Base-by-base conservation (phyloP, 2,888 invertebrate species). In the Cybosia mesomella region DNA sequence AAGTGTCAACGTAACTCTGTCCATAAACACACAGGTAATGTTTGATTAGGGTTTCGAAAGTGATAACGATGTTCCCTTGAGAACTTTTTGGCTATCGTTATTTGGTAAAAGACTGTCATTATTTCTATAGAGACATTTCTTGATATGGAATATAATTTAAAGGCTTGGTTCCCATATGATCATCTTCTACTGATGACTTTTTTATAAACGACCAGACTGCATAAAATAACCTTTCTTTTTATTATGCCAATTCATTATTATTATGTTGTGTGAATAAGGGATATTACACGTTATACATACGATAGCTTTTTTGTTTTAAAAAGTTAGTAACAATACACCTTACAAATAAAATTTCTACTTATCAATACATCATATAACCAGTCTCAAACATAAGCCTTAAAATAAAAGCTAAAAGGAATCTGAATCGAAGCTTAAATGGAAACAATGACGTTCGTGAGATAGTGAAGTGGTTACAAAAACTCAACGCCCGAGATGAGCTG, bases 1-100 rank as follows among this genome's bases (percentile, higher is more conserved):
- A 87, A 89, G 80, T 80, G 83, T 82, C 73, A 78, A 80, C 81
- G 79, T 79, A 75, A 78, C 76, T 76, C 73, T 79, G 82, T 85
- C 83, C 82, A 83, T 85, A 83, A 83, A 76, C 83, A 87, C 83
- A 83, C 84, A 85, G 81, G 82, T 82, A 81, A 78, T 90, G 87
- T 91, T 90, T 90, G 90, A 90, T 89, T 87, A 88, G 85, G 87
- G 85, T 81, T 80, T 80, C 77, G 83, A 82, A 81, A 77, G 70
- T 81, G 76, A 79, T 84, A 84, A 76, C 79, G 80, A 77, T 68
- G 76, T 81, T 79, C 74, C 74, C 85, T 63, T 67, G 84, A 80
- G 84, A 83, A 75, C 72, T 72, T 80, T 81, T 77, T 49, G 13
- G 24, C 53, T 68, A 34, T 32, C 15, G 39, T 58, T n/a, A 72